Conservation (phyloP, 2,888 invertebrate genomes). For the Himalopsyche japonica region DNA sequence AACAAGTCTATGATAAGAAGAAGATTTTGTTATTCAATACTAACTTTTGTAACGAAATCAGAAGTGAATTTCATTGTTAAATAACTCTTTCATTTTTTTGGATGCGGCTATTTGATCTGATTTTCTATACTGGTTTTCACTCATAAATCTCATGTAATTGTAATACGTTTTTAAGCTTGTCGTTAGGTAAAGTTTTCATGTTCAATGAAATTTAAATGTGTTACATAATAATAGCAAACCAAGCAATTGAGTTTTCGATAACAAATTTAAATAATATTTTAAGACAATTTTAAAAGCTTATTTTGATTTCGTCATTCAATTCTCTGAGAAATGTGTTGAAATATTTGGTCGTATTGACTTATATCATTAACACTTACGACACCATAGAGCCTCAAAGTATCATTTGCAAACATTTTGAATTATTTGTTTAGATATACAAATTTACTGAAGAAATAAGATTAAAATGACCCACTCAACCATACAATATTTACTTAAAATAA, state of each 20-base stretch:
- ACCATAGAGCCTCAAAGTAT: background rate
- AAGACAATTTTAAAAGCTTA: too few relatives aligned
- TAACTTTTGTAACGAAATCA: background rate
- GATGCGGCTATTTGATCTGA: too few relatives aligned
- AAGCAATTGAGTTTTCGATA: too few relatives aligned
- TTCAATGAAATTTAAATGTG: too few relatives aligned
- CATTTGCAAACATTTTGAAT: background rate
- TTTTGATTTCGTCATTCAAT: background rate
- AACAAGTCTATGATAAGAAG: background rate
- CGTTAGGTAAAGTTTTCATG: too few relatives aligned
- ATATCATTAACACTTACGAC: background rate
- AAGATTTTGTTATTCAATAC: background rate
- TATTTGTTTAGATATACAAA: background rate
- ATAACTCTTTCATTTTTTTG: too few relatives aligned
- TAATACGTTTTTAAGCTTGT: too few relatives aligned
- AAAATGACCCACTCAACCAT: background rate
- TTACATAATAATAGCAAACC: too few relatives aligned
- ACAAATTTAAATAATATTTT: too few relatives aligned
- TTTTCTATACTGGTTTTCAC: too few relatives aligned
- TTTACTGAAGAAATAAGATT: background rate
- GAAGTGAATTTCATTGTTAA: background rate
- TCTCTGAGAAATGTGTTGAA: background rate
- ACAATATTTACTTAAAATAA: background rate
- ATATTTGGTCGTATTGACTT: background rate
- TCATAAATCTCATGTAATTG: too few relatives aligned